These are phyloP conservation scores for Cepaea nemoralis DNA, from an alignment of 1,140 invertebrate species.

Conservation along the genomic window DNA sequence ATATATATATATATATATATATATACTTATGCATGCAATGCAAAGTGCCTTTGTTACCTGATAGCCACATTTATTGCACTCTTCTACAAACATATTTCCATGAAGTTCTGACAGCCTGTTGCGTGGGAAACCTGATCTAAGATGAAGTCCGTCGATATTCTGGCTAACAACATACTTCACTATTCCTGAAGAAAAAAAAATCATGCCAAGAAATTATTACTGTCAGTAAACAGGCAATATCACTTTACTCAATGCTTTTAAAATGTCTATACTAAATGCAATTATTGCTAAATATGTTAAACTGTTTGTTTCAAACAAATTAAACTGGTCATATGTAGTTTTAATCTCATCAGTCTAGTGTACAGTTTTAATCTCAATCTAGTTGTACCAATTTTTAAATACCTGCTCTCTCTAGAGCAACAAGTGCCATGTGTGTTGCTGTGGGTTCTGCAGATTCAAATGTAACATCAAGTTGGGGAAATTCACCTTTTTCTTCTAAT, in stretches of 20 bases:
- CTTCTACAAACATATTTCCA: slow-evolving; percentile 97
- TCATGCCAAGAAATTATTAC: not conserved
- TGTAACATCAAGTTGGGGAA: slow-evolving; percentile 84
- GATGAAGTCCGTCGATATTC: slow-evolving; percentile 97
- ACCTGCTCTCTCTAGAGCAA: slow-evolving; percentile 81
- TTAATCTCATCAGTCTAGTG: too few relatives aligned
- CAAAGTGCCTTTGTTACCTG: slow-evolving; percentile 76
- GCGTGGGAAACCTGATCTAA: slow-evolving; percentile 87
- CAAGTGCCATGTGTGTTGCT: slow-evolving; percentile 92
- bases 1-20: too few relatives aligned
- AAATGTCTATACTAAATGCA: too few relatives aligned
- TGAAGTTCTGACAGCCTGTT: slow-evolving; percentile 90
- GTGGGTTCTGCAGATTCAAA: slow-evolving; percentile 94
- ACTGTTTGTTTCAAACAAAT: too few relatives aligned
- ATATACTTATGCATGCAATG: not conserved
- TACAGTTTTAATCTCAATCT: too few relatives aligned
- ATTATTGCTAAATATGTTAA: too few relatives aligned
- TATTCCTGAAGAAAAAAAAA: slow-evolving; percentile 51
- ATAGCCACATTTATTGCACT: slow-evolving; percentile 87
- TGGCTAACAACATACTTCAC: slow-evolving; percentile 93
- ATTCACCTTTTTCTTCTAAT: slow-evolving; percentile 90
- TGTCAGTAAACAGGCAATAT: too few relatives aligned
- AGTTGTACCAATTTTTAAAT: slow-evolving; percentile 1
- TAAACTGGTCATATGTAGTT: too few relatives aligned
- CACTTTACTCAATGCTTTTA: too few relatives aligned